phyloP scores from a whole-genome alignment of 2,113 vertebrate species.

The Cheilinus undulatus region DNA sequence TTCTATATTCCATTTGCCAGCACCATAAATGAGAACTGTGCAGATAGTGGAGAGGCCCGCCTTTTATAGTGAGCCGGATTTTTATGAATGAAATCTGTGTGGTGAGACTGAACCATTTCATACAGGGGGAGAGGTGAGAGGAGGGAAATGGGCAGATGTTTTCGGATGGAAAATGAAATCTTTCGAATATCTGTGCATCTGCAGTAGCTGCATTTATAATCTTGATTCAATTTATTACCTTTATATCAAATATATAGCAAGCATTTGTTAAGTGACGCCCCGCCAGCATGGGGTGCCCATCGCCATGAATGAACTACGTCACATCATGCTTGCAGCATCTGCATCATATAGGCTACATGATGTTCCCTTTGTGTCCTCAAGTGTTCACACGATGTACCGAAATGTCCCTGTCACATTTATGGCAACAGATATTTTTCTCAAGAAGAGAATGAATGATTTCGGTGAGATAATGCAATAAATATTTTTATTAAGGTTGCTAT shows the following conservation, averaged over 20 bases:
- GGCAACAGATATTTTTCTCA: neutral
- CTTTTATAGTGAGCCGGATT: constrained; percentile 86
- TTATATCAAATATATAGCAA: neutral
- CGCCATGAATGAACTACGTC: constrained; percentile 78
- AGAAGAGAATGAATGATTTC: neutral
- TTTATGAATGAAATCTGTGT: constrained; percentile 89
- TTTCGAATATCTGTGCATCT: neutral
- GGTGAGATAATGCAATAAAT: neutral
- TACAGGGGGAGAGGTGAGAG: constrained; percentile 34
- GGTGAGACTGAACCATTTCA: constrained; percentile 82
- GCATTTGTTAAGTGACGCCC: constrained; percentile 38
- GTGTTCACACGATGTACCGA: constrained; percentile 14
- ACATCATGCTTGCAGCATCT: constrained; percentile 78
- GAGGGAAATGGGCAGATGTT: constrained; percentile 15
- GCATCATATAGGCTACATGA: constrained; percentile 65
- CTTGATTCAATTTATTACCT: neutral
- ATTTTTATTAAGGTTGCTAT: too few relatives aligned
- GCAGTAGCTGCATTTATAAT: neutral
- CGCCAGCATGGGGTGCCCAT: constrained; percentile 45
- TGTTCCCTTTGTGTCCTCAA: constrained; percentile 42
- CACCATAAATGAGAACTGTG: constrained; percentile 71
- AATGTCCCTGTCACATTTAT: neutral
- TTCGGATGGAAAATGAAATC: neutral
- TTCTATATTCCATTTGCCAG: constrained; percentile 69
- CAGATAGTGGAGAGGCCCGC: constrained; percentile 77